A percentile compares a stretch with the other conserved stretches of the same genome.
These are phyloP conservation scores for Cyclargus thomasi DNA, from an alignment of 1,140 invertebrate species.

Conservation along the genomic window DNA sequence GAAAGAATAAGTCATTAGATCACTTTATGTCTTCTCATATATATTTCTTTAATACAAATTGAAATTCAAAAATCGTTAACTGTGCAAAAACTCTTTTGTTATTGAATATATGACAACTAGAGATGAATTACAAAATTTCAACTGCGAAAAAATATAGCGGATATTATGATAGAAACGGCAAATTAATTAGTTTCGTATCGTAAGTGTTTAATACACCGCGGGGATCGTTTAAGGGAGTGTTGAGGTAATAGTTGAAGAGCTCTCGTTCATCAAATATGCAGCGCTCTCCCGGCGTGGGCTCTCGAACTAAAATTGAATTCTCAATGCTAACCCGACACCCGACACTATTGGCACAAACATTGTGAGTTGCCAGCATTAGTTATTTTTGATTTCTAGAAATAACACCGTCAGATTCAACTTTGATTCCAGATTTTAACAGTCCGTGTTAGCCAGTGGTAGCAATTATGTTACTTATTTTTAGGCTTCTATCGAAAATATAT, in stretches of 20 bases:
- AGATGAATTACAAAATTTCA: neutral
- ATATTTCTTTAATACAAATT: no score
- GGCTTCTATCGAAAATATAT: no score
- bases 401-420: neutral
- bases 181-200: constrained; percentile 9
- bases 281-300: constrained; percentile 29
- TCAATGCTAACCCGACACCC: constrained; percentile 17
- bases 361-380: constrained; percentile 23
- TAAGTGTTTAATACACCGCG: constrained; percentile 29
- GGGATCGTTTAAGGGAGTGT: constrained; percentile 48
- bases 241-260: constrained; percentile 49
- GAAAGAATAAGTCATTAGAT: no score
- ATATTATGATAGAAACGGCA: neutral
- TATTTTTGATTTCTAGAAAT: constrained; percentile 18
- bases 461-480: neutral
- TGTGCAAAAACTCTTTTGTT: no score
- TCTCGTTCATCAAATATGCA: constrained; percentile 59
- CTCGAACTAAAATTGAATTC: constrained; percentile 23
- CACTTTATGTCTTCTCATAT: no score
- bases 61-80: no score
- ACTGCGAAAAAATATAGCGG: neutral
- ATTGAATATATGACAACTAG: no score
- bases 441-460: neutral
- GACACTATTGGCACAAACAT: constrained; percentile 31
- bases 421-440: neutral